Percentiles rank a stretch among this genome's conserved stretches.
Conservation (phyloP, 2,888 invertebrate species). For the Nycteola revayana region DNA sequence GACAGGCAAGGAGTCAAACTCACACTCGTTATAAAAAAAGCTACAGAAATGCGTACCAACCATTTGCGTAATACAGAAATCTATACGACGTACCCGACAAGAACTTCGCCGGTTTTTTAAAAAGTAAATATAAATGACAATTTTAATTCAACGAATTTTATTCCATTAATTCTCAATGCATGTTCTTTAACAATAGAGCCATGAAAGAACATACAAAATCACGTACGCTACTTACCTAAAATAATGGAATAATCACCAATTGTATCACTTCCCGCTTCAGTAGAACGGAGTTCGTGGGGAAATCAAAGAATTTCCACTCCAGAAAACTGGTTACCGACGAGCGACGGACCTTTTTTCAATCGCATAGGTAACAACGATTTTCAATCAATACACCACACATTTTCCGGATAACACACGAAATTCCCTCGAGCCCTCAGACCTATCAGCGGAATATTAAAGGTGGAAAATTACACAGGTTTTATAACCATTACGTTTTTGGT, state of each 20-base stretch:
- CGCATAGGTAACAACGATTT: constrained; percentile 34
- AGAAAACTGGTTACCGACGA: constrained; percentile 16
- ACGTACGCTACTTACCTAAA: constrained; percentile 1
- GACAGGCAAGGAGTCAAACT: too few relatives aligned
- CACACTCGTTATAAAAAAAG: too few relatives aligned
- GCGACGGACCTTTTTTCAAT: constrained; percentile 24
- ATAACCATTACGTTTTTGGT: constrained; percentile 18
- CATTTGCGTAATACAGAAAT: too few relatives aligned
- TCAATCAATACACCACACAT: constrained; percentile 48
- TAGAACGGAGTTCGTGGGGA: constrained; percentile 24
- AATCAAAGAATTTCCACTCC: constrained; percentile 31
- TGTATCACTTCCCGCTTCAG: constrained; percentile 19
- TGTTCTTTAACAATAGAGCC: too few relatives aligned
- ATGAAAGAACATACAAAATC: too few relatives aligned
- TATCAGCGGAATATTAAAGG: constrained; percentile 11
- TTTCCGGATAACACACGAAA: constrained; percentile 38
- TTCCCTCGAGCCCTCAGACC: constrained; percentile 25
- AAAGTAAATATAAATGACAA: too few relatives aligned
- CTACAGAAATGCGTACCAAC: too few relatives aligned
- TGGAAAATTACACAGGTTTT: constrained; percentile 7
- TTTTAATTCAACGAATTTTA: too few relatives aligned
- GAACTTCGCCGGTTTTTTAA: too few relatives aligned
- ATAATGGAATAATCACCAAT: constrained; percentile 26
- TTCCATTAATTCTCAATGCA: too few relatives aligned
- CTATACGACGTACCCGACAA: too few relatives aligned